phyloP scores from a whole-genome alignment of 2,797 vertebrate species.

The Leptatherina wallacei region DNA sequence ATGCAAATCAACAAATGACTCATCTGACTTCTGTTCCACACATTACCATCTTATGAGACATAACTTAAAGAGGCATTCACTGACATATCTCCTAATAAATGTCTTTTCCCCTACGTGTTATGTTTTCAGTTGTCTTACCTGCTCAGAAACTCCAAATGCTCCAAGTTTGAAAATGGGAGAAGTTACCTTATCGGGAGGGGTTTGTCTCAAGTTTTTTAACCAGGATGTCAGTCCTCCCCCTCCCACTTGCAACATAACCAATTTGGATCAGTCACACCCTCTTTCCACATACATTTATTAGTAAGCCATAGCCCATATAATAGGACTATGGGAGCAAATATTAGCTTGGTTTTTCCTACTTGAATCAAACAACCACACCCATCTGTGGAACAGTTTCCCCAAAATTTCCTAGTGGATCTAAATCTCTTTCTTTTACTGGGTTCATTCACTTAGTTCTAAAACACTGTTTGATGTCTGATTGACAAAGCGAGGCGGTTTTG shows the following conservation, averaged over 20 bases:
- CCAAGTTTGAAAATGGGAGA: conserved; percentile 29
- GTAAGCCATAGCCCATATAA: background rate
- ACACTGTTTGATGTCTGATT: conserved; percentile 7
- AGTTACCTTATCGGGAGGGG: conserved; percentile 41
- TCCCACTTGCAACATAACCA: conserved; percentile 41
- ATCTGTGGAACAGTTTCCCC: conserved; percentile 11
- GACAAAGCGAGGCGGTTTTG: background rate
- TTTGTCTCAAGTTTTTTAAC: background rate
- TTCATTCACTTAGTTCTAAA: conserved; percentile 4
- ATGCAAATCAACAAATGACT: conserved; percentile 61
- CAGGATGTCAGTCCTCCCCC: conserved; percentile 20
- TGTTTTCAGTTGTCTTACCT: conserved; percentile 54
- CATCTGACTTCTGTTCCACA: conserved; percentile 31
- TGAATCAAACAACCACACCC: conserved; percentile 45
- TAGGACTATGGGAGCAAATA: background rate
- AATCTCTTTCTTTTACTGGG: conserved; percentile 8
- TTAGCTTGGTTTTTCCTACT: conserved; percentile 3
- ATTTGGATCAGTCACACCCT: conserved; percentile 39
- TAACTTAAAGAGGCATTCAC: conserved; percentile 27
- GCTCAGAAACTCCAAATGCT: conserved; percentile 27
- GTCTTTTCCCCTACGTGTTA: background rate
- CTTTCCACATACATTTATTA: conserved; percentile 15
- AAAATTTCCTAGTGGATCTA: conserved; percentile 7
- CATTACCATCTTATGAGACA: conserved; percentile 22
- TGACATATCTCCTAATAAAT: background rate